A percentile compares a stretch with the other conserved stretches of the same genome.
Conservation (phyloP, 2,888 invertebrate genomes). For the Cotesia congregata region DNA sequence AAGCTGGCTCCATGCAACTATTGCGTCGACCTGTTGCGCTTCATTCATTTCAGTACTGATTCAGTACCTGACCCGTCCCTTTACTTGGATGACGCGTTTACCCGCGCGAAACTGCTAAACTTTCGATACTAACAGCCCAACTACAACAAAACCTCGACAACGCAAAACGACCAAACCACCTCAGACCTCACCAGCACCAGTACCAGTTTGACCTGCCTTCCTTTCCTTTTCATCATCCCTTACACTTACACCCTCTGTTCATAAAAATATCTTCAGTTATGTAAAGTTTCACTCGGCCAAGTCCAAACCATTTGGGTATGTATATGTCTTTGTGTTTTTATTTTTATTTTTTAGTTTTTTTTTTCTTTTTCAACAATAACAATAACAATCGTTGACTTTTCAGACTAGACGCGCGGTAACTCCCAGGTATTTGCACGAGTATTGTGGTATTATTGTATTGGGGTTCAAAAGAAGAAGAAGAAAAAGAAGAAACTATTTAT, state of each 20-base stretch:
- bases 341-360: too few species aligned
- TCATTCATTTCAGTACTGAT: slow-evolving; percentile 65
- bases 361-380: too few species aligned
- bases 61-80: slow-evolving; percentile 57
- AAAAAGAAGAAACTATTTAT: too few species aligned
- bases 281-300: neutral
- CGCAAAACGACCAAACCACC: neutral
- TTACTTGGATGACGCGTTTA: slow-evolving; percentile 49
- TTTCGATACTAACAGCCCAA: slow-evolving; percentile 49
- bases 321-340: too few species aligned
- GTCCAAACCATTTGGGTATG: too few species aligned
- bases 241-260: neutral
- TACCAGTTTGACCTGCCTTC: neutral
- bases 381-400: too few species aligned
- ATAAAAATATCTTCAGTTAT: neutral
- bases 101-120: slow-evolving; percentile 48
- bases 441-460: too few species aligned
- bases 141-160: slow-evolving; percentile 8
- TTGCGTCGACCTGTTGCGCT: slow-evolving; percentile 62
- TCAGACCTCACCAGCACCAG: neutral
- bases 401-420: too few species aligned
- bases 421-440: too few species aligned
- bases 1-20: slow-evolving; percentile 56
- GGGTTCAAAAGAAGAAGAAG: too few species aligned
- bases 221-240: neutral